These are phyloP conservation scores for Erythrolamprus reginae DNA, from an alignment of 2,113 vertebrate genomes.

Conservation along the genomic window DNA sequence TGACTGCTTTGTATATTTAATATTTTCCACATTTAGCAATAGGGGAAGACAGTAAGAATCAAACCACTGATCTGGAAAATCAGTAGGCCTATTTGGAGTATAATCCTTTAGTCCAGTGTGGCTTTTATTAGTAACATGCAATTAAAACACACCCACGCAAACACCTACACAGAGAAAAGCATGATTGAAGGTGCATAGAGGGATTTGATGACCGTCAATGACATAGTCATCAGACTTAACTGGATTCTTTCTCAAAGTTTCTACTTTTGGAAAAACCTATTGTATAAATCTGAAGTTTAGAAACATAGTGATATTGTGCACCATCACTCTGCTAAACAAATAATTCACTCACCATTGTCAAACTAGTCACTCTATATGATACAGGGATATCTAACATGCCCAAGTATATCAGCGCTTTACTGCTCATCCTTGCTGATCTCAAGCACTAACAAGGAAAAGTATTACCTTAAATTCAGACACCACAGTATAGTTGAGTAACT, in stretches of 20 bases:
- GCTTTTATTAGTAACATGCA: constrained; percentile 49
- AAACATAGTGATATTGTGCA: too few species aligned
- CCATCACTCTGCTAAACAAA: too few species aligned
- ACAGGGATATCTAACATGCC: too few species aligned
- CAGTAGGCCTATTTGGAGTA: constrained; percentile 44
- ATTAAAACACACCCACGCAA: constrained; percentile 27
- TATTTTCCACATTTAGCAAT: constrained; percentile 35
- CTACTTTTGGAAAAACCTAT: neutral
- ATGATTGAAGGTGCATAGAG: constrained; percentile 25
- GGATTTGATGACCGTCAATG: constrained; percentile 6
- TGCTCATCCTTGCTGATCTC: too few species aligned
- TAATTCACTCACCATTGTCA: too few species aligned
- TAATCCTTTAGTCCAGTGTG: constrained; percentile 29
- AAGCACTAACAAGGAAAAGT: too few species aligned
- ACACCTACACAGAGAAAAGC: neutral
- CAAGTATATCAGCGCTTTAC: too few species aligned
- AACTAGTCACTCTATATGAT: too few species aligned
- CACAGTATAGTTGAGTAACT: too few species aligned
- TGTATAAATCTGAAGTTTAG: constrained; percentile 21
- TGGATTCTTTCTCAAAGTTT: constrained; percentile 4
- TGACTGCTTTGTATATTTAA: constrained; percentile 28
- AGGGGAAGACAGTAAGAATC: constrained; percentile 32
- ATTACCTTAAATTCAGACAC: too few species aligned
- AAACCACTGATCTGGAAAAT: constrained; percentile 61
- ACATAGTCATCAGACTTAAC: neutral